Evolutionary conservation across 2,888 invertebrate species (phyloP).

Genomic region (Scelioninae gen. 2): DNA sequence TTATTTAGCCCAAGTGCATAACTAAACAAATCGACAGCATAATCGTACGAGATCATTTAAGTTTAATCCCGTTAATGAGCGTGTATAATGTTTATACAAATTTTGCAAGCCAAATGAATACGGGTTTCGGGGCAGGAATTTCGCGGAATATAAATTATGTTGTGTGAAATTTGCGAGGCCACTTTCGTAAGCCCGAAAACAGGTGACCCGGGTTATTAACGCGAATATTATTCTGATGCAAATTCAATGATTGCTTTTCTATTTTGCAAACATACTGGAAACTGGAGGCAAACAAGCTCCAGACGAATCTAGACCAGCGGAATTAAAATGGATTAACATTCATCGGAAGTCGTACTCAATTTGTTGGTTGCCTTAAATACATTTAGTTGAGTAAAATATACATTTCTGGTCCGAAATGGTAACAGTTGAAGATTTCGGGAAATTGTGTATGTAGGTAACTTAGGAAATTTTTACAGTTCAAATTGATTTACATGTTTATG

Average conservation of each 20-base stretch:
- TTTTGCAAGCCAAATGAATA: conserved; percentile 2
- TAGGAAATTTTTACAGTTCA: too few relatives aligned
- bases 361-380: too few relatives aligned
- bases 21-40: conserved; percentile 11
- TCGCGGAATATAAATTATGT: conserved; percentile 11
- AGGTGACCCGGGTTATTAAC: conserved; percentile 16
- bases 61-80: conserved; percentile 27
- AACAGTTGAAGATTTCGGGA: too few relatives aligned
- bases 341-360: background rate
- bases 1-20: too few relatives aligned
- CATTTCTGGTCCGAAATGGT: too few relatives aligned
- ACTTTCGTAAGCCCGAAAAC: conserved; percentile 8
- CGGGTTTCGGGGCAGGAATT: background rate
- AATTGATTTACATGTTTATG: too few relatives aligned
- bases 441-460: too few relatives aligned
- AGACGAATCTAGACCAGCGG: background rate
- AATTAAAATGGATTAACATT: background rate
- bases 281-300: background rate
- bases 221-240: conserved; percentile 29
- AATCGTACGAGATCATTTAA: conserved; percentile 9
- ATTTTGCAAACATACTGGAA: background rate
- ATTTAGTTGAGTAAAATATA: too few relatives aligned
- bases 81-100: conserved; percentile 13
- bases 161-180: conserved; percentile 6
- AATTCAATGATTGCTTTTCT: conserved; percentile 25